These are phyloP conservation scores for Umimayanthus chanpuru DNA, from an alignment of 92 coral and sea anemone genomes.

Conservation along the genomic window DNA sequence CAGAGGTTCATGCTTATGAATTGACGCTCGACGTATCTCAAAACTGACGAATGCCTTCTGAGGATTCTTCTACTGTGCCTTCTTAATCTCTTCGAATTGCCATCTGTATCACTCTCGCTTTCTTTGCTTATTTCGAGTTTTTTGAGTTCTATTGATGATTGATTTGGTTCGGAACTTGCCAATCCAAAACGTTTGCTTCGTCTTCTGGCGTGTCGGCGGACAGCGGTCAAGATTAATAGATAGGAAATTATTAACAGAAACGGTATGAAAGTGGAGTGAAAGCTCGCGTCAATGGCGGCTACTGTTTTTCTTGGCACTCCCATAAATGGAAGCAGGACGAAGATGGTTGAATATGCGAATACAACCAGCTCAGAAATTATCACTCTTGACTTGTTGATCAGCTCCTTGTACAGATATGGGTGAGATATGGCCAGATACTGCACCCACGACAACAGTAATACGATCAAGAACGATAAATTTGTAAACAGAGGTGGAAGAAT, in stretches of 20 bases:
- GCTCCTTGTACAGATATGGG: slow-evolving; percentile 40
- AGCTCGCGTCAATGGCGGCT: slow-evolving; percentile 21
- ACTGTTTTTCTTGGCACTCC: slow-evolving; percentile 23
- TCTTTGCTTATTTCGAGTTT: not conserved
- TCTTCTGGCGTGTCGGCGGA: slow-evolving; percentile 43
- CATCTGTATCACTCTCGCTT: not conserved
- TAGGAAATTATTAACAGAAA: slow-evolving; percentile 43
- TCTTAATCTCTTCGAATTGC: not conserved
- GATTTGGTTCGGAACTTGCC: not conserved
- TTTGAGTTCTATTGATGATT: not conserved
- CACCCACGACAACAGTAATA: slow-evolving; percentile 43
- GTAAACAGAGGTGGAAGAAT: slow-evolving; percentile 35
- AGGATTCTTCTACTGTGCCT: not conserved
- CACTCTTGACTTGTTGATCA: slow-evolving; percentile 29
- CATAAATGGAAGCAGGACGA: slow-evolving; percentile 43
- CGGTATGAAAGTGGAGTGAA: slow-evolving; percentile 50
- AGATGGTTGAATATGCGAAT: slow-evolving; percentile 32
- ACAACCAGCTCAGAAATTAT: slow-evolving; percentile 27
- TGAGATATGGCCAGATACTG: slow-evolving; percentile 51
- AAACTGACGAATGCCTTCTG: not conserved
- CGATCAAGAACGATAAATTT: slow-evolving; percentile 47
- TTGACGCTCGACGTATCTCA: slow-evolving; percentile 41
- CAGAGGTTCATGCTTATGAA: slow-evolving; percentile 40
- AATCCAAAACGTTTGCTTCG: slow-evolving; percentile 4
- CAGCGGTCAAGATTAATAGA: slow-evolving; percentile 9